Percentiles rank a stretch among this genome's conserved stretches.
phyloP scores from a whole-genome alignment of 2,797 vertebrate species.

The Sylvia borin region DNA sequence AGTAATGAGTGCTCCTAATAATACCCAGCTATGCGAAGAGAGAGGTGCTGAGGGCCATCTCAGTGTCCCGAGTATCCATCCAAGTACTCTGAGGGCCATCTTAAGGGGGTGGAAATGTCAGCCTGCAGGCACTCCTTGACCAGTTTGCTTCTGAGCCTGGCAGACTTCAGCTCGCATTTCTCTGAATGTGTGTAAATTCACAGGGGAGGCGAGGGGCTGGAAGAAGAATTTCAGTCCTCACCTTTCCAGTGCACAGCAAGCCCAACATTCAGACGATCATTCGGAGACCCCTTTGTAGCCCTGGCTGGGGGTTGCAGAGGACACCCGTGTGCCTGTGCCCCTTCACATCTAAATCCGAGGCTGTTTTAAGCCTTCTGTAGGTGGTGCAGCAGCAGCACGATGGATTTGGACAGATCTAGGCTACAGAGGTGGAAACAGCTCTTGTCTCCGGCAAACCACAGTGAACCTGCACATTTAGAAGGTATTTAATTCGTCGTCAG shows the following conservation, averaged over 20 bases:
- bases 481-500: not conserved
- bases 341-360: not conserved
- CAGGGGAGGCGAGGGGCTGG: not conserved
- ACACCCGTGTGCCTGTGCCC: not conserved
- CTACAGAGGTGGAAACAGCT: not conserved
- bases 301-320: not conserved
- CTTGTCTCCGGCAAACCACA: not conserved
- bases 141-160: not conserved
- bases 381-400: not conserved
- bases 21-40: not conserved
- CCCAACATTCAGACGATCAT: not conserved
- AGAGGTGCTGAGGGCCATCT: not conserved
- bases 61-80: not conserved
- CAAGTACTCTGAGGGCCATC: not conserved
- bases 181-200: not conserved
- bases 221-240: not conserved
- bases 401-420: not conserved
- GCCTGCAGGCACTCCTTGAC: not conserved
- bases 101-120: not conserved
- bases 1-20: not conserved
- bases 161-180: not conserved
- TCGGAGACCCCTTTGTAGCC: not conserved
- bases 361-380: not conserved
- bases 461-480: not conserved
- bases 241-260: not conserved